These are phyloP conservation scores for Athene cunicularia DNA, from an alignment of 2,113 vertebrate species.

Conservation along the genomic window DNA sequence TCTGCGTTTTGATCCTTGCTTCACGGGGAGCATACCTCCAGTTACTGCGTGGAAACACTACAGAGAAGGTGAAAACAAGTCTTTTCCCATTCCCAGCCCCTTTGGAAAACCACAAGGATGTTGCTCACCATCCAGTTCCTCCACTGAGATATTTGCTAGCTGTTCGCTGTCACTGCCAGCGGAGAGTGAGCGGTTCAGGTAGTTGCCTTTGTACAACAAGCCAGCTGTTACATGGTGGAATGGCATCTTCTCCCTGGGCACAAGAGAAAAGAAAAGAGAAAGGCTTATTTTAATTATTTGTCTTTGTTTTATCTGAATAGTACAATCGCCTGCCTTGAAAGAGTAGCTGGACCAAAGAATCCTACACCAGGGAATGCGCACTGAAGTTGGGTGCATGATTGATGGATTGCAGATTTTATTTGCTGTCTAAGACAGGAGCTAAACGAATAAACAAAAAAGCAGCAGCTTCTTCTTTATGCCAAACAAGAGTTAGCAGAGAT, in stretches of 20 bases:
- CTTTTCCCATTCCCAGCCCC: too few relatives aligned
- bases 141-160: conserved; percentile 93
- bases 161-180: conserved; percentile 93
- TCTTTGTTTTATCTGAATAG: background rate
- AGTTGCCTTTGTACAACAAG: conserved; percentile 97
- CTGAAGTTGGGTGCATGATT: background rate
- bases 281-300: background rate
- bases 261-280: background rate
- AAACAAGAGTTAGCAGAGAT: background rate
- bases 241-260: conserved; percentile 95
- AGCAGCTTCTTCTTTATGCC: background rate
- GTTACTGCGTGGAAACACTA: fast-evolving
- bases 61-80: background rate
- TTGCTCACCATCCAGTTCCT: conserved; percentile 93
- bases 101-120: background rate
- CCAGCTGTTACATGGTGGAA: conserved; percentile 98
- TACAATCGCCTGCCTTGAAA: background rate
- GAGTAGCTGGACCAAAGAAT: background rate
- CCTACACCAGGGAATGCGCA: fast-evolving
- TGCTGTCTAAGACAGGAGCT: background rate
- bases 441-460: background rate
- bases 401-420: background rate
- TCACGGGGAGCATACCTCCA: fast-evolving
- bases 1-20: background rate
- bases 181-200: conserved; percentile 92